Conservation (phyloP, 1,140 invertebrate genomes). For the Pseudomyrmex pallidus region DNA sequence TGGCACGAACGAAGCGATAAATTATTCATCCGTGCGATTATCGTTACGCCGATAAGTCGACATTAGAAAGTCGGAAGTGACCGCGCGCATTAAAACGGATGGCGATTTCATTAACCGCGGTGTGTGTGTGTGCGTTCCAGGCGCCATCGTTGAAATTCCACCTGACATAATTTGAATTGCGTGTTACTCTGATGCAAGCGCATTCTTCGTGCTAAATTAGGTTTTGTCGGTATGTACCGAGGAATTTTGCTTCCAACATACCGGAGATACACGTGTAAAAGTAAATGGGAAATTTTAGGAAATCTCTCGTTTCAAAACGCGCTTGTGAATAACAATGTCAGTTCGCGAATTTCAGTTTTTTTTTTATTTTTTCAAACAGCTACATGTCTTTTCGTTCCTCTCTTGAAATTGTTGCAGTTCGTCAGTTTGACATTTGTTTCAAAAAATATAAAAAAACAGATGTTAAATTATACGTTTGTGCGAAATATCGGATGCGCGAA, state of each 20-base stretch:
- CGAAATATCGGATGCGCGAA: too few species aligned
- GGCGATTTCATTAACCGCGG: conserved; percentile 31
- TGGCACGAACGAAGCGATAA: neutral
- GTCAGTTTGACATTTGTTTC: too few species aligned
- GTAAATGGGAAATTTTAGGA: neutral
- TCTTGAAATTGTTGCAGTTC: too few species aligned
- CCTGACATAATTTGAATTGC: conserved; percentile 43
- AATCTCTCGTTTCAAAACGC: neutral
- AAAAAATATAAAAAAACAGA: too few species aligned
- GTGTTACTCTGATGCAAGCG: conserved; percentile 35
- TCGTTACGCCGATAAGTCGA: conserved; percentile 1
- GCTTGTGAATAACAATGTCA: neutral
- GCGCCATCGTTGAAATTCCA: conserved; percentile 37
- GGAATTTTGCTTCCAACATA: conserved; percentile 15
- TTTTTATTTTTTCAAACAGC: too few species aligned
- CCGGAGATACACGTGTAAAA: neutral
- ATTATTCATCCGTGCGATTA: conserved; percentile 16
- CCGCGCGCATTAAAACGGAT: neutral
- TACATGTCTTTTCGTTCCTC: too few species aligned
- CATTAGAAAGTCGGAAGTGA: conserved; percentile 51
- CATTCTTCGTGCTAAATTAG: conserved; percentile 20
- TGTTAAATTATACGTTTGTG: too few species aligned
- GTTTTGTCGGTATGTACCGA: conserved; percentile 11
- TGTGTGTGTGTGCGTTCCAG: neutral
- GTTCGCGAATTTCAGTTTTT: neutral